Evolutionary conservation across 1,140 invertebrate species (phyloP), one percentile per base, ranked within the genome.

Genomic region (Drosophila fuyamai): DNA sequence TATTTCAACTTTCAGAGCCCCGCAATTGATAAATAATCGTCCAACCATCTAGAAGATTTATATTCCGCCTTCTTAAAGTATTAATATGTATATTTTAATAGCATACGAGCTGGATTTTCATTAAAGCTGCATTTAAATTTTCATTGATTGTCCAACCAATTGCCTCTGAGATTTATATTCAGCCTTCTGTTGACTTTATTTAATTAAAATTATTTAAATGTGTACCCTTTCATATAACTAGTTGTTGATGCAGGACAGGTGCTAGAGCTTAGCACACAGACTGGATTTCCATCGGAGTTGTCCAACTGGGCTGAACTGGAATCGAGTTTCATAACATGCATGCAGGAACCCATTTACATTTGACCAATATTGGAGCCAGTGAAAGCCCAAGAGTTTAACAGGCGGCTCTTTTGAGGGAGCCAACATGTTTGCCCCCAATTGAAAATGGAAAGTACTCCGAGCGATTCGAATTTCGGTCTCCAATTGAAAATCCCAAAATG

Each of bases 291-390:
- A 56, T 5, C 18, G 70, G 41, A 35, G 36, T 65, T 48, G 47
- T 36, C 55, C 29, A 54, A 51, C 50, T 59, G 12, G 29, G 38
- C 14, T 18, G 40, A 77, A 77, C 74, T 77, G 75, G 73, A 75
- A 47, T 75, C 41, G 60, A 12, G 56, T 77, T 77, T 77, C 74
- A 59, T 77, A 77, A 77, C 50, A 65, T 47, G 38, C 44, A 16
- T 9, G 40, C 70, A 57, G 41, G 50, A 47, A 36, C 53, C 36
- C 46, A 60, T 61, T 76, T 70, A 38, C 43, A 55, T 76, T 54
- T 59, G 62, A 58, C 62, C 60, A 47, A 75, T 72, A 48, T 60
- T 12, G 47, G 47, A 56, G 61, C 14, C 18, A 75, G 72, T 75
- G 72, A 75, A 75, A 75, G 72, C 70, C 58, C 58, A 63, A 35